Percentiles rank a stretch among this genome's conserved stretches.
Evolutionary conservation across 1,140 invertebrate species (phyloP).

Genomic region (Nasonia giraulti): DNA sequence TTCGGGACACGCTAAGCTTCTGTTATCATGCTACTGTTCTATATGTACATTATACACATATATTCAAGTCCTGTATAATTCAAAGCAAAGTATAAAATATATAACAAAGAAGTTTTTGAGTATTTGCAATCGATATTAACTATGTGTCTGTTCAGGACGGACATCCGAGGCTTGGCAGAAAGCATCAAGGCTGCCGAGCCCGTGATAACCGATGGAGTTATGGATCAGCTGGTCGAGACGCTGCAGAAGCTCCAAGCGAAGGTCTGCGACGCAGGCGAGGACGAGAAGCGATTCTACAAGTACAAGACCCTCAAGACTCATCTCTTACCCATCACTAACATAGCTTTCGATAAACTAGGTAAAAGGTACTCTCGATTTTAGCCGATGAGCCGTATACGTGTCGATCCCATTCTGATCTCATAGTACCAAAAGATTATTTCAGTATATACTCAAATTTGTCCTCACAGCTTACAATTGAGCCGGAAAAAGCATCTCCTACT

Average conservation of each 20-base stretch:
- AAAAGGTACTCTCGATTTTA: slow-evolving; percentile 66
- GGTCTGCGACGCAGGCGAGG: slow-evolving; percentile 72
- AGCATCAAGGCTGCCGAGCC: slow-evolving; percentile 73
- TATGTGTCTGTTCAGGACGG: slow-evolving; percentile 69
- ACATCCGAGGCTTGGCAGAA: slow-evolving; percentile 74
- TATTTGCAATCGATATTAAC: too few relatives aligned
- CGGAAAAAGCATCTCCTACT: too few relatives aligned
- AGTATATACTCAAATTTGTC: too few relatives aligned
- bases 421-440: too few relatives aligned
- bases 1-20: too few relatives aligned
- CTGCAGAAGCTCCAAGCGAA: slow-evolving; percentile 74
- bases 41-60: too few relatives aligned
- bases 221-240: slow-evolving; percentile 75
- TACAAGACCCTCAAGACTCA: slow-evolving; percentile 84
- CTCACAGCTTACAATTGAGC: too few relatives aligned
- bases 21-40: too few relatives aligned
- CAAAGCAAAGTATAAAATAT: too few relatives aligned
- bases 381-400: not conserved
- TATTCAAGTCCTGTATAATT: too few relatives aligned
- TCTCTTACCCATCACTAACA: slow-evolving; percentile 86
- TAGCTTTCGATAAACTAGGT: slow-evolving; percentile 78
- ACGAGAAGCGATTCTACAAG: slow-evolving; percentile 79
- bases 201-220: slow-evolving; percentile 76
- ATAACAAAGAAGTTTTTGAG: too few relatives aligned
- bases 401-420: not conserved